phyloP scores from a whole-genome alignment of 1,140 invertebrate genomes.

The Pentalonia nigronervosa region DNA sequence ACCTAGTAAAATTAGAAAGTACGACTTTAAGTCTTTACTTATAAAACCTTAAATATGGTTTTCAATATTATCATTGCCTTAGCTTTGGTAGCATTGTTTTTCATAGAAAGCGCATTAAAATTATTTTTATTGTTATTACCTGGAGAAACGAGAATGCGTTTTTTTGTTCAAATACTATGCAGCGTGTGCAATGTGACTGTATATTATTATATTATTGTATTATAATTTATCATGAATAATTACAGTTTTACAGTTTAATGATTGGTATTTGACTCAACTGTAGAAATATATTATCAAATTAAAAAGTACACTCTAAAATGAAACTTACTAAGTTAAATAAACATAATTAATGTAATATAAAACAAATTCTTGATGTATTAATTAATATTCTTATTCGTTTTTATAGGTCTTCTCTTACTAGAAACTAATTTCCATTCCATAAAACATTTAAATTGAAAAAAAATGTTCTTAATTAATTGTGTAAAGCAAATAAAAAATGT shows the following conservation, averaged over 20 bases:
- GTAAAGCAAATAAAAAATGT: background rate
- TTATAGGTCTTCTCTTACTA: background rate
- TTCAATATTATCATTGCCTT: background rate
- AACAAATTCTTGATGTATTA: background rate
- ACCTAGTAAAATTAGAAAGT: background rate
- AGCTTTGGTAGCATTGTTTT: background rate
- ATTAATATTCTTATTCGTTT: background rate
- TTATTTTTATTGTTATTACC: background rate
- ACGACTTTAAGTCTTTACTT: background rate
- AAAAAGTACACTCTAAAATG: background rate
- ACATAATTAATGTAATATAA: background rate
- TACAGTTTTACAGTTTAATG: background rate
- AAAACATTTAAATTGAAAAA: background rate
- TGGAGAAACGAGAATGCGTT: background rate
- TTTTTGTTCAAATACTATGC: background rate
- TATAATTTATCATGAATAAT: background rate
- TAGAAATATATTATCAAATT: background rate
- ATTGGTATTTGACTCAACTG: background rate
- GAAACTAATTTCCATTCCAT: constrained; percentile 1
- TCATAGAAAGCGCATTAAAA: background rate
- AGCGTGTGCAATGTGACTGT: background rate
- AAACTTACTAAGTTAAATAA: background rate
- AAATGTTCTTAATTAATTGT: background rate
- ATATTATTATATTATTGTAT: background rate
- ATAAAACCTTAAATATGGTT: background rate